Conservation (phyloP, 2,113 vertebrate species). For the Elgaria multicarinata region DNA sequence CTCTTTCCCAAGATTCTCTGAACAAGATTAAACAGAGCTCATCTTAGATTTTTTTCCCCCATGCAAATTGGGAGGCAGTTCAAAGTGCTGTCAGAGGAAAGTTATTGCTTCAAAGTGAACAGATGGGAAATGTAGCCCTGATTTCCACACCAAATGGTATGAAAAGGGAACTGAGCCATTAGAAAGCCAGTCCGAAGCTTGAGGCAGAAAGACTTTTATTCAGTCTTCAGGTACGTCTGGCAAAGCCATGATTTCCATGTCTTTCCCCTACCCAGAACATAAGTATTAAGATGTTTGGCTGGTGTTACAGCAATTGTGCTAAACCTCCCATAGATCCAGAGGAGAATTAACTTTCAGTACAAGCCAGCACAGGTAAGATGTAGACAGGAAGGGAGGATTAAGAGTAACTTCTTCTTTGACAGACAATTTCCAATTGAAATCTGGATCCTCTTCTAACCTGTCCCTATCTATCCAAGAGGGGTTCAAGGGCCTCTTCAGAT, state of each 20-base stretch:
- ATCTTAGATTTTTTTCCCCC: conserved; percentile 39
- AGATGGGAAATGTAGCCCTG: conserved; percentile 54
- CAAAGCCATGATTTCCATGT: conserved; percentile 31
- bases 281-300: conserved; percentile 56
- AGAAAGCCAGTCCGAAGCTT: conserved; percentile 44
- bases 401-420: conserved; percentile 45
- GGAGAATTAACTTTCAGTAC: conserved; percentile 54
- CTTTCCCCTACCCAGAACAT: conserved; percentile 51
- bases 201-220: conserved; percentile 39
- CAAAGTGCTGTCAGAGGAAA: conserved; percentile 63
- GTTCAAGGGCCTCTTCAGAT: no score
- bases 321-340: conserved; percentile 60
- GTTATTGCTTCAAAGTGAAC: conserved; percentile 62
- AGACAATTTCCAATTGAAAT: conserved; percentile 37
- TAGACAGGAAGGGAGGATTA: conserved; percentile 59
- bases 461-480: neutral
- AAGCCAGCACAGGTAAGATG: conserved; percentile 66
- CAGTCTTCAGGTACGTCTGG: conserved; percentile 57
- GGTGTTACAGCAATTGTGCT: conserved; percentile 59
- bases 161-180: conserved; percentile 48
- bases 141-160: conserved; percentile 52
- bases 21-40: conserved; percentile 66
- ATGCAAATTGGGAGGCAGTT: conserved; percentile 51
- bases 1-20: conserved; percentile 55
- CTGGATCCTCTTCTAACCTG: conserved; percentile 34